Base-by-base conservation (phyloP, 2,113 vertebrate species). In the Eptatretus burgeri region DNA sequence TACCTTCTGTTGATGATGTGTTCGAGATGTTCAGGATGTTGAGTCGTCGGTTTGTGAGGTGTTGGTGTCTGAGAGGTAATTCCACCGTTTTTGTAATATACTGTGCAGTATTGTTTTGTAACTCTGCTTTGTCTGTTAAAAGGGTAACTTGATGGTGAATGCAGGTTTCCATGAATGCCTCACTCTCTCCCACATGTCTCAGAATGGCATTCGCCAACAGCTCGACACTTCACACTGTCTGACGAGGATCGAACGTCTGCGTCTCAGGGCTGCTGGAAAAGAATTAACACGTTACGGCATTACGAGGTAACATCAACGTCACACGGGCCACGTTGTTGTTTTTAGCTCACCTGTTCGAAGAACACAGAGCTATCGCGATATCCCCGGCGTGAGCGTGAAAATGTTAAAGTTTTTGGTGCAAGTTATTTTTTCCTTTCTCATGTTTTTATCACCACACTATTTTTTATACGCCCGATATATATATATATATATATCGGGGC, bases 141-240 rank as follows among this genome's bases (percentile, higher is more conserved):
- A 41, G 51, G 50, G 13, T 17, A n/a, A 64, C 11, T 64, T 10
- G 52, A 51, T 60, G 14, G 9, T 62, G n/a, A n/a, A n/a, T n/a
- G n/a, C n/a, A n/a, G n/a, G n/a, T n/a, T n/a, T n/a, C n/a, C n/a
- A n/a, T n/a, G n/a, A n/a, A n/a, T n/a, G 52, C 49, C 51, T 18
- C 27, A 66, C 64, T 4, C 10, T 20, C 13, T 17, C 5, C 14
- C 60, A 62, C 64, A 5, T 41, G 13, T 67, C 69, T 64, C 67
- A 96, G 91, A 96, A 70, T 96, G 91, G 91, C 74, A 87, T 68
- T 93, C 88, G 12, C 87, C 88, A 10, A 78, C 93, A 19, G 91
- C 88, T 0, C 88, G 91, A 53, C 91, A 96, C 63, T 83, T 96
- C 66, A 85, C 94, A 69, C 80, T 96, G 65, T 96, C 91, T 0